Evolutionary conservation across 2,888 invertebrate genomes (phyloP).

Genomic region (Xestia c-nigrum): DNA sequence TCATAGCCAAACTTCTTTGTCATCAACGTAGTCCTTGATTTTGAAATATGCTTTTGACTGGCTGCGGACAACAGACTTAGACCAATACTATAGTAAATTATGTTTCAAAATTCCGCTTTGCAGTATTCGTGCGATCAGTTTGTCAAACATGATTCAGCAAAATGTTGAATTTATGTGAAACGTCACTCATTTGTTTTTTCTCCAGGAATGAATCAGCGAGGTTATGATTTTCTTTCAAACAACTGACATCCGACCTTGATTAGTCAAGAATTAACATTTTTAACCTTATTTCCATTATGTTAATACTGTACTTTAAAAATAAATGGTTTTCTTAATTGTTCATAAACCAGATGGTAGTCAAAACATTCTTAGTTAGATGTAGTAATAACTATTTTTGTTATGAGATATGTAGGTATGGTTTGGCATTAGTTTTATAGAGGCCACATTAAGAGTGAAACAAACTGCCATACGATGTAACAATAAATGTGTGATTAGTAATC

Average conservation of each 20-base stretch:
- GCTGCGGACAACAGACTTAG: neutral
- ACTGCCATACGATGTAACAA: conserved; percentile 29
- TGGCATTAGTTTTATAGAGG: conserved; percentile 54
- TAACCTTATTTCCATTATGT: neutral
- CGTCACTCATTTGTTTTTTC: conserved; percentile 2
- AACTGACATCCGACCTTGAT: neutral
- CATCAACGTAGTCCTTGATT: no score
- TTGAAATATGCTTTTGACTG: no score
- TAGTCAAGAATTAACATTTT: neutral
- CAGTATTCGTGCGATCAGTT: neutral
- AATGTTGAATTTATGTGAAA: neutral
- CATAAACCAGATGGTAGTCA: conserved; percentile 50
- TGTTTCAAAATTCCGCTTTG: neutral
- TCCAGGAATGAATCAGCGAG: neutral
- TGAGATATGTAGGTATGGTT: conserved; percentile 36
- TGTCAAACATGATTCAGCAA: neutral
- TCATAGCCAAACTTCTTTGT: no score
- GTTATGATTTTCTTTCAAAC: conserved; percentile 12
- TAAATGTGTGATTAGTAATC: conserved; percentile 8
- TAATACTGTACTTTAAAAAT: conserved; percentile 1
- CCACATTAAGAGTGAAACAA: conserved; percentile 39
- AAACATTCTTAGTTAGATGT: conserved; percentile 51
- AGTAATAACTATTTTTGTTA: conserved; percentile 58
- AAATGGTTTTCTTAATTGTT: conserved; percentile 37
- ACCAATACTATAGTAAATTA: neutral